A percentile compares a stretch with the other conserved stretches of the same genome.
Evolutionary conservation across 2,113 vertebrate genomes (phyloP).

Genomic region (Callocephalon fimbriatum): DNA sequence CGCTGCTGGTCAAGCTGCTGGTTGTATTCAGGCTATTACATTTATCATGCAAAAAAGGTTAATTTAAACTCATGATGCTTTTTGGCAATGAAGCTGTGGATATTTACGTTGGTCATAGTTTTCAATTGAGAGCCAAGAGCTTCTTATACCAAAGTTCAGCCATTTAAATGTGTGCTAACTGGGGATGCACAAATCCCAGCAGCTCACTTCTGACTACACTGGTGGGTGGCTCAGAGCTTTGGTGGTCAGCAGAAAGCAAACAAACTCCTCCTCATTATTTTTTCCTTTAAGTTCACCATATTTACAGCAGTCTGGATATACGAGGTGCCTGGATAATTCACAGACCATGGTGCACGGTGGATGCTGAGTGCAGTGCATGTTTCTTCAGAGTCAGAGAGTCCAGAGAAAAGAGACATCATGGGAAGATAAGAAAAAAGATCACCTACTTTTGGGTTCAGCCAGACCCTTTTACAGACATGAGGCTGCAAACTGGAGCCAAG

Average conservation of each 20-base stretch:
- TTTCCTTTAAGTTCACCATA: not conserved
- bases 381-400: not conserved
- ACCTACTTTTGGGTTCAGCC: not conserved
- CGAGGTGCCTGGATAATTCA: not conserved
- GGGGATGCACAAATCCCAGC: not conserved
- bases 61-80: not conserved
- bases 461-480: not conserved
- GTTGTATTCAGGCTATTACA: not conserved
- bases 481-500: not conserved
- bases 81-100: not conserved
- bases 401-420: not conserved
- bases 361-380: not conserved
- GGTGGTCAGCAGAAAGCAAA: not conserved
- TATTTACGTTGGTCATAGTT: not conserved
- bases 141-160: not conserved
- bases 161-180: not conserved
- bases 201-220: not conserved
- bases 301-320: not conserved
- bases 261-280: not conserved
- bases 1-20: not conserved
- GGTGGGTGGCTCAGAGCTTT: not conserved
- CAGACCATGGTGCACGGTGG: rapidly evolving
- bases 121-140: not conserved
- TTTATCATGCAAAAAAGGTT: not conserved
- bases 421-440: not conserved